Evolutionary conservation across 1,140 invertebrate genomes (phyloP).

Genomic region (Drosophila nigrodunni): DNA sequence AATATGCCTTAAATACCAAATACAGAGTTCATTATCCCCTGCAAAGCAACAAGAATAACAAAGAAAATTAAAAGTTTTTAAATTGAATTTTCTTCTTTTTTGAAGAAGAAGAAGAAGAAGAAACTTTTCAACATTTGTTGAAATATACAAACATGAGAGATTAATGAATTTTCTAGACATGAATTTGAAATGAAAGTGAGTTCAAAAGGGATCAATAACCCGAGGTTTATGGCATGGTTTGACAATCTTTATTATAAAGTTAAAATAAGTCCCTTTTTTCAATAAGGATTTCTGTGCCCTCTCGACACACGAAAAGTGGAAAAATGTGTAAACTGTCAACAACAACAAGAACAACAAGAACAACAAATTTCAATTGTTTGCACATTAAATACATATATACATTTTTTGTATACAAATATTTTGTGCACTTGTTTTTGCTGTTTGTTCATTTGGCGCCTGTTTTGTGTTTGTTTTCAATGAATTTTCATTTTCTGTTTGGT

Average conservation of each 20-base stretch:
- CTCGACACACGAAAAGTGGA: constrained; percentile 17
- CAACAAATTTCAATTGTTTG: constrained; percentile 5
- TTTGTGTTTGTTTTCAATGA: constrained; percentile 34
- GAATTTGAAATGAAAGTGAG: neutral
- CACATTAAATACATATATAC: neutral
- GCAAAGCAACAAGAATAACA: neutral
- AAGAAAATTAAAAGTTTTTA: constrained; percentile 7
- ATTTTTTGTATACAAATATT: constrained; percentile 15
- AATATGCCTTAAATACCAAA: neutral
- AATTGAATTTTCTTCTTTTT: constrained; percentile 5
- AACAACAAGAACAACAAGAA: neutral
- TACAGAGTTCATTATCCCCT: neutral
- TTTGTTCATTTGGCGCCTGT: constrained; percentile 31
- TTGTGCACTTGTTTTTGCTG: constrained; percentile 6
- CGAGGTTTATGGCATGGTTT: neutral
- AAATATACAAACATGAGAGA: constrained; percentile 1
- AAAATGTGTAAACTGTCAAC: constrained; percentile 26
- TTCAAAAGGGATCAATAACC: constrained; percentile 5
- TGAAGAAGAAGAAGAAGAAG: neutral
- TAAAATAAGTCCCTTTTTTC: constrained; percentile 16
- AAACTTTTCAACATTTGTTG: constrained; percentile 6
- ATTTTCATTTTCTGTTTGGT: constrained; percentile 21
- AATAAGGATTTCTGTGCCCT: constrained; percentile 7
- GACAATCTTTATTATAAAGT: constrained; percentile 23
- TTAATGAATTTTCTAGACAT: constrained; percentile 18